Conservation (phyloP, 2,888 invertebrate species). For the Chironomus riparius region DNA sequence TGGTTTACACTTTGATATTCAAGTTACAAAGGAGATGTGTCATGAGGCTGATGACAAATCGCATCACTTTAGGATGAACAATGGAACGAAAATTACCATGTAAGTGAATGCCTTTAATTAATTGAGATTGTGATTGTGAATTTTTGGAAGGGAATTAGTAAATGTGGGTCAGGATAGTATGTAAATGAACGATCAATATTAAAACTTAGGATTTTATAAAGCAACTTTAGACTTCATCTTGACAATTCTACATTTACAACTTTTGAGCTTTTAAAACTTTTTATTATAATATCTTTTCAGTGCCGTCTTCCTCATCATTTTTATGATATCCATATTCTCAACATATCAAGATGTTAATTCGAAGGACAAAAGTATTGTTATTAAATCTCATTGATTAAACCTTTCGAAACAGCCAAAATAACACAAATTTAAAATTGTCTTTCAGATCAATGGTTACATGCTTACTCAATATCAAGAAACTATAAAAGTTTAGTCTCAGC, state of each 20-base stretch:
- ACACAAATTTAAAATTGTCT: neutral
- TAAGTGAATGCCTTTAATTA: slow-evolving; percentile 33
- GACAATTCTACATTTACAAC: no score
- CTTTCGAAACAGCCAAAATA: neutral
- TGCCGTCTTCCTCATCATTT: neutral
- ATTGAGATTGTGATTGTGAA: neutral
- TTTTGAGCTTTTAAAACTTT: neutral
- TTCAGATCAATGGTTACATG: slow-evolving; percentile 36
- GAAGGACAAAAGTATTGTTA: neutral
- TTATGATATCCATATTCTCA: neutral
- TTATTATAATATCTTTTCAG: neutral
- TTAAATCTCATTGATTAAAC: neutral
- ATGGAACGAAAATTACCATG: slow-evolving; percentile 46
- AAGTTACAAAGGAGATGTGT: slow-evolving; percentile 55
- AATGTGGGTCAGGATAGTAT: no score
- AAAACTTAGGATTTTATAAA: no score
- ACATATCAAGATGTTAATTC: neutral
- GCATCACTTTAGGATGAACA: slow-evolving; percentile 35
- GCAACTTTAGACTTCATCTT: no score
- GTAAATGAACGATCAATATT: no score
- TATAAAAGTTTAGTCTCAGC: slow-evolving; percentile 46
- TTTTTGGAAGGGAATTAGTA: no score
- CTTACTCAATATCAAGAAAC: slow-evolving; percentile 57
- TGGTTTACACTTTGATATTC: slow-evolving; percentile 48
- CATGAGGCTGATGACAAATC: slow-evolving; percentile 38